These are phyloP conservation scores for Lepisosteus osseus DNA, from an alignment of 2,113 vertebrate species.

Conservation along the genomic window DNA sequence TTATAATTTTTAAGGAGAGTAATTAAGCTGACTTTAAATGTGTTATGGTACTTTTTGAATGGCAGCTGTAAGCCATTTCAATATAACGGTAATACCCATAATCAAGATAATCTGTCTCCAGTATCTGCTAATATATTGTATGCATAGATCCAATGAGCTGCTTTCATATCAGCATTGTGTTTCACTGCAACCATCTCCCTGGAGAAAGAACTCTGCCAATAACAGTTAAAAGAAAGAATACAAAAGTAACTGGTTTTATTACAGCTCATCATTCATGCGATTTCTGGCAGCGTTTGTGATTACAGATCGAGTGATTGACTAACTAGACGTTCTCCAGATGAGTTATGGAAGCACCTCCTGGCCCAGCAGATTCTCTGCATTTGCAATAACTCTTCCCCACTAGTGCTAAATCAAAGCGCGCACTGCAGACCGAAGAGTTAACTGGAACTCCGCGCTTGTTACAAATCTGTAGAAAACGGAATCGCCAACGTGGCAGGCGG, in stretches of 20 bases:
- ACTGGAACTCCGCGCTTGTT: slow-evolving; percentile 64
- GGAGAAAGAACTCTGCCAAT: slow-evolving; percentile 71
- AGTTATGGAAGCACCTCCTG: slow-evolving; percentile 75
- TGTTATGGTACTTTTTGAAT: too few species aligned
- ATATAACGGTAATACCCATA: too few species aligned
- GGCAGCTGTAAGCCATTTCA: too few species aligned
- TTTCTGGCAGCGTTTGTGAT: slow-evolving; percentile 93
- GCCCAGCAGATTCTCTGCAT: slow-evolving; percentile 56
- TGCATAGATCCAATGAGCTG: slow-evolving; percentile 57
- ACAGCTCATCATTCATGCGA: slow-evolving; percentile 87
- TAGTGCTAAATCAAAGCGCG: slow-evolving; percentile 60
- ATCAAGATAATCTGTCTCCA: too few species aligned
- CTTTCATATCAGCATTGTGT: slow-evolving; percentile 66
- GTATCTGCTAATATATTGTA: background rate
- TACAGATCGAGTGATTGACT: slow-evolving; percentile 98
- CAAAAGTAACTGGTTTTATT: slow-evolving; percentile 90
- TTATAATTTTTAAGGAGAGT: too few species aligned
- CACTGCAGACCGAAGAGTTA: slow-evolving; percentile 59
- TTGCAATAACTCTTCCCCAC: slow-evolving; percentile 66
- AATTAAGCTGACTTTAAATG: too few species aligned
- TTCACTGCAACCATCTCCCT: slow-evolving; percentile 64
- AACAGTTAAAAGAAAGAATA: slow-evolving; percentile 85
- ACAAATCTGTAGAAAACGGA: slow-evolving; percentile 60
- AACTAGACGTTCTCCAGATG: slow-evolving; percentile 87
- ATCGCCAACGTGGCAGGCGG: too few species aligned